phyloP scores from a whole-genome alignment of 1,140 invertebrate genomes.

The Antheraea mylitta region DNA sequence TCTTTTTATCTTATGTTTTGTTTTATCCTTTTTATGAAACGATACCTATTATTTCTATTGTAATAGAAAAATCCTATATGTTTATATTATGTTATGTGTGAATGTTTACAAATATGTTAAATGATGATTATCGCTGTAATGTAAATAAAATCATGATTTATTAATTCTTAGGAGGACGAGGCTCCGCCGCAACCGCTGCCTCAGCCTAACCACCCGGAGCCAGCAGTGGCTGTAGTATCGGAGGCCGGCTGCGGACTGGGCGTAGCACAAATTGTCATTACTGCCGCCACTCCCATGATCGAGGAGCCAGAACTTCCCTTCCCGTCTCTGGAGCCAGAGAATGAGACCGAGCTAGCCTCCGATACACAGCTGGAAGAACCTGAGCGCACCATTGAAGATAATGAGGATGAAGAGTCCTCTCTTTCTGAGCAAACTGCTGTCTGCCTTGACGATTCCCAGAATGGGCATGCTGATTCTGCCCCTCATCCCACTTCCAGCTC shows the following conservation, averaged over 20 bases:
- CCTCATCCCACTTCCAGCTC: constrained; percentile 61
- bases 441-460: constrained; percentile 55
- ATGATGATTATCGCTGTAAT: no score
- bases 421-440: constrained; percentile 64
- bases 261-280: constrained; percentile 92
- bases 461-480: constrained; percentile 50
- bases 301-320: constrained; percentile 87
- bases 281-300: constrained; percentile 91
- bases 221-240: constrained; percentile 57
- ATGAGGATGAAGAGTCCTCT: constrained; percentile 64
- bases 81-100: no score
- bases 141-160: neutral
- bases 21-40: no score
- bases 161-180: constrained; percentile 49
- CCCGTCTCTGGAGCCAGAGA: constrained; percentile 76
- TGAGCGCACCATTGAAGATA: constrained; percentile 42
- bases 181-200: constrained; percentile 34
- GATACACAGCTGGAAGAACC: constrained; percentile 20
- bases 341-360: constrained; percentile 39
- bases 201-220: constrained; percentile 39
- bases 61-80: no score
- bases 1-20: no score
- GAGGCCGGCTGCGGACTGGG: constrained; percentile 80
- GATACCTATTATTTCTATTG: no score
- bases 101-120: no score